These are phyloP conservation scores for Zosterops japonicus DNA, from an alignment of 2,113 vertebrate genomes.

Conservation along the genomic window DNA sequence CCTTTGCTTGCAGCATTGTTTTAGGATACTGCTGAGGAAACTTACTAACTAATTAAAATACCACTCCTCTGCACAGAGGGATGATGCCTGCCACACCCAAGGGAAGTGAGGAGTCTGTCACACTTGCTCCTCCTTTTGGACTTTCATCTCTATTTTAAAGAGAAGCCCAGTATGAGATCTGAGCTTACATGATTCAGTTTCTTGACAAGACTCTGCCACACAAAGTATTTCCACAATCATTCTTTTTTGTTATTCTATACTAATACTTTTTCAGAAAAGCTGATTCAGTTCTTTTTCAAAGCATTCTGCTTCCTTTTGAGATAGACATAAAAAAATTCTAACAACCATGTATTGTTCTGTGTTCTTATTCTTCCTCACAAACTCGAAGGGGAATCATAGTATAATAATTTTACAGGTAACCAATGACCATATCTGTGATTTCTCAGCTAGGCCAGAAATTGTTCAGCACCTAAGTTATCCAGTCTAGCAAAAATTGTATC, in stretches of 20 bases:
- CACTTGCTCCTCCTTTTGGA: background rate
- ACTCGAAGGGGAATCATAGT: background rate
- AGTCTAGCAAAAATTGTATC: background rate
- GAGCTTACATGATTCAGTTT: background rate
- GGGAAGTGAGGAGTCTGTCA: background rate
- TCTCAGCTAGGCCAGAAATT: background rate
- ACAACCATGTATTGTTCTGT: background rate
- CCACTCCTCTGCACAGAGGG: background rate
- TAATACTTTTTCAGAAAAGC: background rate
- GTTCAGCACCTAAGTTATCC: background rate
- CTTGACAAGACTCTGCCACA: background rate
- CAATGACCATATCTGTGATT: background rate
- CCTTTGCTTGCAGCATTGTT: background rate
- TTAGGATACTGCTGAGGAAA: background rate
- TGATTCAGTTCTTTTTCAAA: background rate
- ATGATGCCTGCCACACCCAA: background rate
- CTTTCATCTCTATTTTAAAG: background rate
- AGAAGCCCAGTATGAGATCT: background rate
- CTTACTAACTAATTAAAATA: background rate
- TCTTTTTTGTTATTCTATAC: background rate
- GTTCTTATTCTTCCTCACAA: background rate
- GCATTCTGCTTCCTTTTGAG: background rate
- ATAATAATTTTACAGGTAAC: background rate
- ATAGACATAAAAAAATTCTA: rapidly evolving
- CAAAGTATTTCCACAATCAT: background rate